Conservation (phyloP, 2,113 vertebrate species). For the Saguinus midas region DNA sequence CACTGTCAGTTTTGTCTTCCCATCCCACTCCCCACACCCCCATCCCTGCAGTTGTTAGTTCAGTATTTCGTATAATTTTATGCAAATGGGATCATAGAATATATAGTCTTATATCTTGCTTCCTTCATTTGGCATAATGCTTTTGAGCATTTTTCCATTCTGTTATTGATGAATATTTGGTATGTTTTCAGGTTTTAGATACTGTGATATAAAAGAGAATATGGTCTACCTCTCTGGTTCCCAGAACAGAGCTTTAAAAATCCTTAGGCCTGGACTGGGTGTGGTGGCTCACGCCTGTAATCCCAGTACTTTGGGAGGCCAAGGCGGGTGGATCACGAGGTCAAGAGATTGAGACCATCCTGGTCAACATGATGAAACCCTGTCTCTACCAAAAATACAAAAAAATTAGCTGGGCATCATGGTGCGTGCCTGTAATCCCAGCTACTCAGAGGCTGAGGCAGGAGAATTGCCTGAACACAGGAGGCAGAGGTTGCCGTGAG, state of each 20-base stretch:
- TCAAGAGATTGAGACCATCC: no score
- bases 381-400: no score
- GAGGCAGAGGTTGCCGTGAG: no score
- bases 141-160: not conserved
- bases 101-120: not conserved
- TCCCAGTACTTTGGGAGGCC: no score
- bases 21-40: not conserved
- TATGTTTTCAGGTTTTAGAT: not conserved
- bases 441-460: no score
- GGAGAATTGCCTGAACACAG: no score
- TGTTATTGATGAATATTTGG: not conserved
- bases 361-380: no score
- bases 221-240: not conserved
- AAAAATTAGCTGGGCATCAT: no score
- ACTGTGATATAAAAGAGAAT: not conserved
- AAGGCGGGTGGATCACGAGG: no score
- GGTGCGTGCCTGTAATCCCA: no score
- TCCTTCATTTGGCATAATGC: not conserved
- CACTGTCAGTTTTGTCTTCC: not conserved
- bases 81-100: not conserved
- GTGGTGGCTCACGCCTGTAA: no score
- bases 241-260: not conserved
- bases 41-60: not conserved
- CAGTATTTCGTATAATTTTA: not conserved
- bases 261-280: not conserved